phyloP scores from a whole-genome alignment of 2,797 vertebrate genomes.

The Hippoglossus hippoglossus region DNA sequence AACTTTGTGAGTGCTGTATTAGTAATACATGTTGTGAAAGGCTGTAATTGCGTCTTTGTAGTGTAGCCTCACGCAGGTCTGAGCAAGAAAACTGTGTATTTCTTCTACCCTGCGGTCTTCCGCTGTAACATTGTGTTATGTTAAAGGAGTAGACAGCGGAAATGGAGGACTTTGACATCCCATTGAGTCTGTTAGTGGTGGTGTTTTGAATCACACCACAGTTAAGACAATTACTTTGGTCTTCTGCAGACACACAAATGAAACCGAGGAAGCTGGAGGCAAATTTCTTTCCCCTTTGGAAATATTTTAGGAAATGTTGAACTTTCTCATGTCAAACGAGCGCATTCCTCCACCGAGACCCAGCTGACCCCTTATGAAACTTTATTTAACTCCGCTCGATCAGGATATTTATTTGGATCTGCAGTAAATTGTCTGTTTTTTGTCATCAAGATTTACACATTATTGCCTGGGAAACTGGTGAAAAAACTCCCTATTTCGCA shows the following conservation, averaged over 20 bases:
- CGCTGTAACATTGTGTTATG: neutral
- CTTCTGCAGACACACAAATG: neutral
- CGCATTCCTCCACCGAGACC: too few relatives aligned
- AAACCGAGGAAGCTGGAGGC: neutral
- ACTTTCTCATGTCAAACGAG: neutral
- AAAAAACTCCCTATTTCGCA: too few relatives aligned
- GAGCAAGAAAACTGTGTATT: neutral
- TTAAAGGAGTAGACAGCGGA: constrained; percentile 7
- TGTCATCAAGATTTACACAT: too few relatives aligned
- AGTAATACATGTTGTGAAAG: constrained; percentile 17
- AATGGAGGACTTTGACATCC: neutral
- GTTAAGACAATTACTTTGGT: neutral
- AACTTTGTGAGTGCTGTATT: constrained; percentile 15
- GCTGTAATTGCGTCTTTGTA: constrained; percentile 21
- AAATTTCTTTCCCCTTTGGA: neutral
- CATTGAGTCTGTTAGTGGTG: neutral
- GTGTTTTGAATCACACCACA: neutral
- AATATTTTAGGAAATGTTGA: neutral
- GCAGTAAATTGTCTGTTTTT: too few relatives aligned
- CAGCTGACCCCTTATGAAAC: too few relatives aligned
- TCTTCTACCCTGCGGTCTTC: constrained; percentile 3
- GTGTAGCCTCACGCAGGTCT: neutral
- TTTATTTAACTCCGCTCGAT: too few relatives aligned
- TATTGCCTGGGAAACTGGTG: too few relatives aligned
- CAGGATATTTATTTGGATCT: too few relatives aligned